These are phyloP conservation scores for Archaeoteleia sp. DNA, from an alignment of 2,888 invertebrate genomes.

Conservation along the genomic window DNA sequence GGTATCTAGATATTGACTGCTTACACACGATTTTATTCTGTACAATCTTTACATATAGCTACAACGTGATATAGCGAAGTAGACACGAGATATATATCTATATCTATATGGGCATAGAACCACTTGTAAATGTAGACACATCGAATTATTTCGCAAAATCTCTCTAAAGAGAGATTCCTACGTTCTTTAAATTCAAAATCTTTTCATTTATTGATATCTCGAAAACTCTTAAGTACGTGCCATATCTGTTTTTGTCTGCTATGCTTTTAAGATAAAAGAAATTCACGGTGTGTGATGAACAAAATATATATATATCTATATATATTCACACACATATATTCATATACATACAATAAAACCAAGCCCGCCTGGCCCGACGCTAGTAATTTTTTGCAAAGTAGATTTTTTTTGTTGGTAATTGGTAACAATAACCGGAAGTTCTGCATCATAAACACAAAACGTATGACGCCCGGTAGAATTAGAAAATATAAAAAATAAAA, in stretches of 20 bases:
- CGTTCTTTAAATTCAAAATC: not conserved
- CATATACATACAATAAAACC: slow-evolving; percentile 2
- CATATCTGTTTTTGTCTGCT: slow-evolving; percentile 37
- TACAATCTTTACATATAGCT: slow-evolving; percentile 29
- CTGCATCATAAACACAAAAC: too few species aligned
- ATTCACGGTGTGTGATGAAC: slow-evolving; percentile 28
- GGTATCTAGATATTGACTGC: slow-evolving; percentile 50
- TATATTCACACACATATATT: slow-evolving; percentile 5
- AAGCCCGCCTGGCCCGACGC: slow-evolving; percentile 25
- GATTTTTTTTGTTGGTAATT: slow-evolving; percentile 27
- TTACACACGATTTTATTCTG: slow-evolving; percentile 49
- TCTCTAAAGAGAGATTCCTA: too few species aligned
- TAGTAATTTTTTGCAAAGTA: slow-evolving; percentile 27
- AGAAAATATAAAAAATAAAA: too few species aligned
- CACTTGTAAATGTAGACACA: slow-evolving; percentile 20
- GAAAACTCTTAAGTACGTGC: slow-evolving; percentile 34
- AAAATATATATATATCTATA: slow-evolving; percentile 11
- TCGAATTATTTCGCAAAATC: not conserved
- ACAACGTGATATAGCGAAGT: slow-evolving; percentile 13
- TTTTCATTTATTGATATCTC: slow-evolving; percentile 20
- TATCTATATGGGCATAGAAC: slow-evolving; percentile 17
- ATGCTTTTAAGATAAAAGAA: slow-evolving; percentile 39
- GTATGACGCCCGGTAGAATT: too few species aligned
- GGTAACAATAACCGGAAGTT: slow-evolving; percentile 26
- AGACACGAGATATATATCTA: slow-evolving; percentile 20